A percentile compares a stretch with the other conserved stretches of the same genome.
Evolutionary conservation across 2,797 vertebrate genomes (phyloP).

Genomic region (Myiothlypis chrysogaster): DNA sequence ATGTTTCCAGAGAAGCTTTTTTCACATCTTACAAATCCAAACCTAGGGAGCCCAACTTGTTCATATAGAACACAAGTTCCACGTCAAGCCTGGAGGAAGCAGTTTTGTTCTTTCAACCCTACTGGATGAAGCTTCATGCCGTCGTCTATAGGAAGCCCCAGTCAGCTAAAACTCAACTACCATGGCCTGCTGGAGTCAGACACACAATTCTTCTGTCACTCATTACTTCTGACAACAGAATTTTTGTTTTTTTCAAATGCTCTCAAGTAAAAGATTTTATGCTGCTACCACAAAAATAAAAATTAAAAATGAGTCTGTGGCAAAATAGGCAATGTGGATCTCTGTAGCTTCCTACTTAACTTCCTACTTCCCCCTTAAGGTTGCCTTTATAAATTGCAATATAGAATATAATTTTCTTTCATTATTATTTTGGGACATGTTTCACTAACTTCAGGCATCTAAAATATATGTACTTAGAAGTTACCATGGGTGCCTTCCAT

Average conservation of each 20-base stretch:
- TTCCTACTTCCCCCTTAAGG: neutral
- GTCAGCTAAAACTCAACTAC: neutral
- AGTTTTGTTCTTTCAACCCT: neutral
- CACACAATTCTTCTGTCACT: neutral
- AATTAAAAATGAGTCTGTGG: too few species aligned
- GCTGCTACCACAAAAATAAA: neutral
- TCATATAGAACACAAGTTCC: neutral
- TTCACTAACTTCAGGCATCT: neutral
- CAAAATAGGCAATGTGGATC: neutral
- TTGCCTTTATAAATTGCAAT: neutral
- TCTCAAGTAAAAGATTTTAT: neutral
- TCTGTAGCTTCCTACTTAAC: neutral
- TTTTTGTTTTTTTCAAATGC: fast-evolving
- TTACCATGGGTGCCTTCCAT: neutral
- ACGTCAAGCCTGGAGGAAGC: neutral
- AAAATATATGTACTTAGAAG: neutral
- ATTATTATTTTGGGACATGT: neutral
- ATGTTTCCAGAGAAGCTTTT: neutral
- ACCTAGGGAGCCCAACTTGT: neutral
- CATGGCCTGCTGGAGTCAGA: neutral
- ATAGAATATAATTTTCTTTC: neutral
- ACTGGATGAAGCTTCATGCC: neutral
- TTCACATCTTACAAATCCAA: neutral
- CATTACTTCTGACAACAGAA: neutral
- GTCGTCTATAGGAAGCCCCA: neutral